These are phyloP conservation scores for Girardinus metallicus DNA, from an alignment of 2,797 vertebrate species.

Conservation along the genomic window DNA sequence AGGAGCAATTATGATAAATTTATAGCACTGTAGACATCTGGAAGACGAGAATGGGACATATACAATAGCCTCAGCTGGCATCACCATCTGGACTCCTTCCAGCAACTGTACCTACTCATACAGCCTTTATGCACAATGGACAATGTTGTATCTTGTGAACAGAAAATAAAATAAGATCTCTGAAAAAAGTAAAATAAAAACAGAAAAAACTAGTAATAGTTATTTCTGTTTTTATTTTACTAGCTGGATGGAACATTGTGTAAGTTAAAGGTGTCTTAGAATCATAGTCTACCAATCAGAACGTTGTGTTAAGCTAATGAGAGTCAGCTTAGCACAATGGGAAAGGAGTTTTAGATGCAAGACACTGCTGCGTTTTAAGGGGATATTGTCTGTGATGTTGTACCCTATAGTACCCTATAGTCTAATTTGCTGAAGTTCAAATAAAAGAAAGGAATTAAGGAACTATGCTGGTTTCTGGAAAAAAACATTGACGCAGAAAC, in stretches of 20 bases:
- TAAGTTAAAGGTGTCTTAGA: neutral
- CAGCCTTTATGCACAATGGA: neutral
- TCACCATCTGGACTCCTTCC: slow-evolving; percentile 4
- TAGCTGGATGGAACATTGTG: neutral
- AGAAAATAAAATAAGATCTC: neutral
- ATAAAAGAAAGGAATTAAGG: neutral
- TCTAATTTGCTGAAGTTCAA: neutral
- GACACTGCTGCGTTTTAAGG: neutral
- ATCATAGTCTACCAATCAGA: neutral
- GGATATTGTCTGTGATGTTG: neutral
- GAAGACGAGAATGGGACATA: slow-evolving; percentile 8
- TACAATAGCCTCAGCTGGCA: slow-evolving; percentile 10
- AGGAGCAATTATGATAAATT: slow-evolving; percentile 40
- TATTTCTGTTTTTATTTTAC: neutral
- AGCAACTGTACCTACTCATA: neutral
- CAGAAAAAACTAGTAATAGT: too few species aligned
- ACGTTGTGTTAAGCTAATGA: neutral
- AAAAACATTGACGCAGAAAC: neutral
- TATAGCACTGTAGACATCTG: slow-evolving; percentile 17
- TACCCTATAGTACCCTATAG: too few species aligned
- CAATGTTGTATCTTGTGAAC: neutral
- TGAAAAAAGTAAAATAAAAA: too few species aligned
- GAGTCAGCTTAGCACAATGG: neutral
- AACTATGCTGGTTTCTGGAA: neutral
- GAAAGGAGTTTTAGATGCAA: neutral